These are phyloP conservation scores for Iguana delicatissima DNA, from an alignment of 2,797 vertebrate species.

Conservation along the genomic window DNA sequence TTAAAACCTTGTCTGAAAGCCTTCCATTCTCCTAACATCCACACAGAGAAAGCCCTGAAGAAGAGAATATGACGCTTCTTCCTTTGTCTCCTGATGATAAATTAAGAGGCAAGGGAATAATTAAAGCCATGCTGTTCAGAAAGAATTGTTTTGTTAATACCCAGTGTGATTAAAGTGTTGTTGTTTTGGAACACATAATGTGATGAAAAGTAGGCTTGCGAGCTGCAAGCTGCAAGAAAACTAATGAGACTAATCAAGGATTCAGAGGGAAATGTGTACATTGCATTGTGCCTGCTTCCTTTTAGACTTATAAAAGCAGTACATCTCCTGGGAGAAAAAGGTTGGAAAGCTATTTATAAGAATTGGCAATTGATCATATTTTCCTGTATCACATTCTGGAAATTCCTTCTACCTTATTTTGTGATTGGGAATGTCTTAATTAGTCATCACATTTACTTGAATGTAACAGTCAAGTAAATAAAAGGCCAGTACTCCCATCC, in stretches of 20 bases:
- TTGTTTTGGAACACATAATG: conserved; percentile 36
- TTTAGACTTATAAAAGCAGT: conserved; percentile 40
- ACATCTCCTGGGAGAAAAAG: conserved; percentile 24
- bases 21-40: conserved; percentile 3
- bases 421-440: background rate
- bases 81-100: conserved; percentile 54
- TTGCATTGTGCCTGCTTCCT: conserved; percentile 35
- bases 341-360: background rate
- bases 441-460: background rate
- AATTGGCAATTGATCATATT: background rate
- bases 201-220: background rate
- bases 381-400: conserved; percentile 2
- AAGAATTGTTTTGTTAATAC: conserved; percentile 57
- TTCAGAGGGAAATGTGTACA: conserved; percentile 51
- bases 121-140: conserved; percentile 56
- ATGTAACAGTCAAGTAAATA: background rate
- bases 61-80: conserved; percentile 23
- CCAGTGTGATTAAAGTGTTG: conserved; percentile 45
- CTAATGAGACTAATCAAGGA: conserved; percentile 54
- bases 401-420: conserved; percentile 18
- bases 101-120: conserved; percentile 60
- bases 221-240: conserved; percentile 50
- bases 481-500: background rate
- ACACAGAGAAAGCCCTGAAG: conserved; percentile 4
- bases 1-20: background rate